Percentiles rank a stretch among this genome's conserved stretches.
Evolutionary conservation across 2,113 vertebrate genomes (phyloP).

Genomic region (Parotia lawesii): DNA sequence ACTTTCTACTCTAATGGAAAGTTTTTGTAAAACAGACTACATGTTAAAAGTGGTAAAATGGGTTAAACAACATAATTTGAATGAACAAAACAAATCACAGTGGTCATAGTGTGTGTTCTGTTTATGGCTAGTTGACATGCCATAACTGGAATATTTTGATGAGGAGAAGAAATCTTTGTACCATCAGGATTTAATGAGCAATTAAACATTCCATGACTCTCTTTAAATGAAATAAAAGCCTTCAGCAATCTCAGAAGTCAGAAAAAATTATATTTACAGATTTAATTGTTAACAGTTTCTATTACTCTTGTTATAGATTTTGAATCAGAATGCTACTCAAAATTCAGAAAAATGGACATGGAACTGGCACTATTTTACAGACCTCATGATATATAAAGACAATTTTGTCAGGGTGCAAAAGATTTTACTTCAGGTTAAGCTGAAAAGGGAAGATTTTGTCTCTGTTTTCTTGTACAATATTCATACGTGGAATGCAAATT

Average conservation of each 20-base stretch:
- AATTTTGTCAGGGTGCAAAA: neutral
- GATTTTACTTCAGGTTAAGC: neutral
- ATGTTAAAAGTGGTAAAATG: neutral
- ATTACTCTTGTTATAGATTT: neutral
- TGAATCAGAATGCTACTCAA: neutral
- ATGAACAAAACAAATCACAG: neutral
- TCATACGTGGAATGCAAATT: neutral
- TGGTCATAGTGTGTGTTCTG: neutral
- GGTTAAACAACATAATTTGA: neutral
- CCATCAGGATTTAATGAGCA: neutral
- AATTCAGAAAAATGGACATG: neutral
- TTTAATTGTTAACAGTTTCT: neutral
- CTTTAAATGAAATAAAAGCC: neutral
- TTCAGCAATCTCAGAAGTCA: neutral
- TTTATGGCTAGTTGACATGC: neutral
- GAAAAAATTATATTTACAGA: neutral
- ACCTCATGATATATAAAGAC: neutral
- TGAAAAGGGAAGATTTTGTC: neutral
- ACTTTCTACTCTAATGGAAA: neutral
- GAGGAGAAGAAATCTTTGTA: neutral
- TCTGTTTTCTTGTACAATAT: neutral
- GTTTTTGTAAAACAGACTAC: neutral
- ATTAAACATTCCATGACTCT: neutral
- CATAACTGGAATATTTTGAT: neutral
- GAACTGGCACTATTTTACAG: neutral